A percentile compares a stretch with the other conserved stretches of the same genome.
Conservation (phyloP, 2,113 vertebrate species). For the Pitta sordida region DNA sequence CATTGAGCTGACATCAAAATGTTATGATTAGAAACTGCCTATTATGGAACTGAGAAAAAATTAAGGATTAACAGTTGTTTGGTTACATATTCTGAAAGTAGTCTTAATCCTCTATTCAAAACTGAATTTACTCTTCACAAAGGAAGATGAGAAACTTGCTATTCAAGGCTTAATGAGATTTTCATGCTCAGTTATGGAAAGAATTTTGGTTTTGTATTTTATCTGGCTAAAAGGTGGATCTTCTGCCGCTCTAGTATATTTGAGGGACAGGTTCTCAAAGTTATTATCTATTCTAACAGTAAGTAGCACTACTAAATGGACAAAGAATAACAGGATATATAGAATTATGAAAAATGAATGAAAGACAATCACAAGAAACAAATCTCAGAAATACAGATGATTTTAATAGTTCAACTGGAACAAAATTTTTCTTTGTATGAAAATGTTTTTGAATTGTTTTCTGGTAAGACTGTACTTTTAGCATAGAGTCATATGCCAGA, state of each 20-base stretch:
- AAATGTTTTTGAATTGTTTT: not conserved
- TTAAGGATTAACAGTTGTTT: slow-evolving; percentile 16
- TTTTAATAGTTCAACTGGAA: not conserved
- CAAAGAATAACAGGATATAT: not conserved
- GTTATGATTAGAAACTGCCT: slow-evolving; percentile 14
- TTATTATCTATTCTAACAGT: not conserved
- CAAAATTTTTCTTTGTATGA: not conserved
- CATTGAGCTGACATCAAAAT: slow-evolving; percentile 39
- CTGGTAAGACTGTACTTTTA: not conserved
- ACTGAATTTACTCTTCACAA: not conserved
- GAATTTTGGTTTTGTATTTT: not conserved
- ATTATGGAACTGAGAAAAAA: not conserved
- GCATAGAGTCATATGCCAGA: not conserved
- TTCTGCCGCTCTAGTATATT: not conserved
- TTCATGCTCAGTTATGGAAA: not conserved
- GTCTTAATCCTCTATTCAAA: slow-evolving; percentile 38
- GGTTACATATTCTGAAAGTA: not conserved
- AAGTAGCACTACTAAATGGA: not conserved
- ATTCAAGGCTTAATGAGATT: not conserved
- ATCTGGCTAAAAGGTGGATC: not conserved
- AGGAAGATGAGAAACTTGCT: not conserved
- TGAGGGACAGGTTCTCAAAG: not conserved
- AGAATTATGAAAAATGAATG: not conserved
- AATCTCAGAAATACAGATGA: not conserved
- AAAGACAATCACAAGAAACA: not conserved